Evolutionary conservation across 2,888 invertebrate species (phyloP).

Genomic region (Panorpa germanica): DNA sequence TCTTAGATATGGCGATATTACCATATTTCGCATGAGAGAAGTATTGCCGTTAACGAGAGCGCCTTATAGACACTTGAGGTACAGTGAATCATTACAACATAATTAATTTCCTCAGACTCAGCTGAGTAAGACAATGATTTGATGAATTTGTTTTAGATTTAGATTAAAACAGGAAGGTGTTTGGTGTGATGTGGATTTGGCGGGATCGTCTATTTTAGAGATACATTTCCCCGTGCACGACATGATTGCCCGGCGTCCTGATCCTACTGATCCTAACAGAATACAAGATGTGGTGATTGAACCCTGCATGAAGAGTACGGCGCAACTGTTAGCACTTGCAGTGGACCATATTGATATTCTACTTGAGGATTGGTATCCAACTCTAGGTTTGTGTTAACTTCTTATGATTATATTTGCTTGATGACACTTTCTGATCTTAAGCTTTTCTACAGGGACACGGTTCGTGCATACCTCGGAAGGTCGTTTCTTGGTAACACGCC

Average conservation of each 20-base stretch:
- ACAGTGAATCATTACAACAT: no score
- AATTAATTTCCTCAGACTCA: no score
- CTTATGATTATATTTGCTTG: not conserved
- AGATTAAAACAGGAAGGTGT: conserved; percentile 64
- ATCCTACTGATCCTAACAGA: no score
- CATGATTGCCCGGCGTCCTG: no score
- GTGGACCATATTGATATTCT: conserved; percentile 93
- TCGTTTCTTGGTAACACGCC: conserved; percentile 77
- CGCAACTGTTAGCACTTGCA: conserved; percentile 67
- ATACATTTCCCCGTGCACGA: conserved; percentile 62
- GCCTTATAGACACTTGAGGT: no score
- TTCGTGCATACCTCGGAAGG: conserved; percentile 98
- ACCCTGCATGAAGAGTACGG: conserved; percentile 59
- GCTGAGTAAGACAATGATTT: no score
- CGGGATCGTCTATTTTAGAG: conserved; percentile 67
- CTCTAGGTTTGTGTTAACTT: conserved; percentile 32
- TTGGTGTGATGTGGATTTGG: conserved; percentile 70
- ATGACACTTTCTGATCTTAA: not conserved
- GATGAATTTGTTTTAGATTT: conserved; percentile 28
- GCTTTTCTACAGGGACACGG: conserved; percentile 48
- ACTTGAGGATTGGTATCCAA: conserved; percentile 97
- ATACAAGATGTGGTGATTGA: conserved; percentile 55
- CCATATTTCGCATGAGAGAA: conserved; percentile 68
- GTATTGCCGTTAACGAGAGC: conserved; percentile 46
- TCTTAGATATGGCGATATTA: conserved; percentile 63